phyloP scores from a whole-genome alignment of 2,888 invertebrate genomes.

The Megalurothrips usitatus region DNA sequence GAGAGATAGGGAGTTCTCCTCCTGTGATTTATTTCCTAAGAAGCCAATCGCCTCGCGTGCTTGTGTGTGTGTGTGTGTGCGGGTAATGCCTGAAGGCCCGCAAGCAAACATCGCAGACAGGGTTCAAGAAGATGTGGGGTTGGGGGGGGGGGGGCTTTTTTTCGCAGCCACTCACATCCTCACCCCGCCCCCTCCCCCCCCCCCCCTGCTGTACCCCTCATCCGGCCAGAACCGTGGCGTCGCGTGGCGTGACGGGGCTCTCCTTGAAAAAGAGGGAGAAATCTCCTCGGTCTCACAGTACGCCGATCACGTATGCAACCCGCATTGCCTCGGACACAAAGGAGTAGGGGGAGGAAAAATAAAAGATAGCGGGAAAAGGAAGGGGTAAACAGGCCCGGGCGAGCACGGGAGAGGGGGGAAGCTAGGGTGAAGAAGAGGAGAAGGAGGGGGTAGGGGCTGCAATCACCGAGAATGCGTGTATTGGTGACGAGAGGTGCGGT shows the following conservation, averaged over 20 bases:
- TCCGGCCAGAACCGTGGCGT: not conserved
- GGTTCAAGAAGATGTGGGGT: not conserved
- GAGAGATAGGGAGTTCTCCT: no score
- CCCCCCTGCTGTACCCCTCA: not conserved
- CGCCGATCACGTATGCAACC: conserved; percentile 21
- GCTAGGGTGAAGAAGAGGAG: no score
- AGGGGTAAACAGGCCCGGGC: not conserved
- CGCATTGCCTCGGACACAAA: conserved; percentile 16
- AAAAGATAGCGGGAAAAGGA: not conserved
- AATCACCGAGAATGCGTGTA: no score
- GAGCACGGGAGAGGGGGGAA: not conserved
- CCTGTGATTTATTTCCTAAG: not conserved
- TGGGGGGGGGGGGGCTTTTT: not conserved
- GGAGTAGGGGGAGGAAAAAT: not conserved
- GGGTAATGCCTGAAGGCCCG: not conserved
- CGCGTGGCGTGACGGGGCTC: not conserved
- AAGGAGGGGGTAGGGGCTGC: not conserved
- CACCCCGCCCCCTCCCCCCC: not conserved
- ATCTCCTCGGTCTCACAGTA: not conserved
- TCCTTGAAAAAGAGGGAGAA: not conserved
- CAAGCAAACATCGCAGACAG: no score
- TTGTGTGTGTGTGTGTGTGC: not conserved
- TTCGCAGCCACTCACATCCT: not conserved
- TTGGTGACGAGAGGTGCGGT: no score
- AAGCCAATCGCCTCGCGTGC: not conserved